Conservation (phyloP, 2,888 invertebrate genomes). For the Rhagonycha fulva region DNA sequence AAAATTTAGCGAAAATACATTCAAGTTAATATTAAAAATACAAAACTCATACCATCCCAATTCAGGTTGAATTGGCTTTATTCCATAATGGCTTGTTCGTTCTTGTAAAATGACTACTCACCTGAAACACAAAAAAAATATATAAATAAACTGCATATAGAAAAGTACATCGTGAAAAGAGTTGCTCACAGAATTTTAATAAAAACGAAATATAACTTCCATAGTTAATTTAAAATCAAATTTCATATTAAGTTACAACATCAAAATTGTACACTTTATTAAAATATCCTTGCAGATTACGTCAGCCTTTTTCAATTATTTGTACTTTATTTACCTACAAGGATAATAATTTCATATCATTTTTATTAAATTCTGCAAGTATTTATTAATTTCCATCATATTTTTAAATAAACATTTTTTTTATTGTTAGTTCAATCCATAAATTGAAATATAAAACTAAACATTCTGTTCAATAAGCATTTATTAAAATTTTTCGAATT, state of each 20-base stretch:
- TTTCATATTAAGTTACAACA: not conserved
- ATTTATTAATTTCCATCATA: not conserved
- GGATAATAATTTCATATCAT: not conserved
- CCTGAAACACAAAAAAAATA: not conserved
- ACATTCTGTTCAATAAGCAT: not conserved
- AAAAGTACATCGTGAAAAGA: not conserved
- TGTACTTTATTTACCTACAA: not conserved
- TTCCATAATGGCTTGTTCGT: not conserved
- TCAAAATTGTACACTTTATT: not conserved
- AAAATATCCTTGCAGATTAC: not conserved
- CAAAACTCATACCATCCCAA: not conserved
- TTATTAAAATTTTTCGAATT: not conserved
- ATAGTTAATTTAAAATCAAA: not conserved
- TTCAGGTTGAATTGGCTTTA: not conserved
- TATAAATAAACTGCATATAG: not conserved
- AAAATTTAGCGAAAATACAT: not conserved
- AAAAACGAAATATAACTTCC: not conserved
- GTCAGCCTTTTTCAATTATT: not conserved
- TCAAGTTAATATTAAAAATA: not conserved
- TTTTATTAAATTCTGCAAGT: not conserved
- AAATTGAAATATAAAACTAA: not conserved
- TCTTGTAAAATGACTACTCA: not conserved
- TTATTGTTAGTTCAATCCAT: too few species aligned
- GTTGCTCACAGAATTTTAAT: not conserved
- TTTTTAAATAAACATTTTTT: not conserved